These are phyloP conservation scores for Microctonus hyperodae DNA, from an alignment of 2,888 invertebrate species.

Conservation along the genomic window DNA sequence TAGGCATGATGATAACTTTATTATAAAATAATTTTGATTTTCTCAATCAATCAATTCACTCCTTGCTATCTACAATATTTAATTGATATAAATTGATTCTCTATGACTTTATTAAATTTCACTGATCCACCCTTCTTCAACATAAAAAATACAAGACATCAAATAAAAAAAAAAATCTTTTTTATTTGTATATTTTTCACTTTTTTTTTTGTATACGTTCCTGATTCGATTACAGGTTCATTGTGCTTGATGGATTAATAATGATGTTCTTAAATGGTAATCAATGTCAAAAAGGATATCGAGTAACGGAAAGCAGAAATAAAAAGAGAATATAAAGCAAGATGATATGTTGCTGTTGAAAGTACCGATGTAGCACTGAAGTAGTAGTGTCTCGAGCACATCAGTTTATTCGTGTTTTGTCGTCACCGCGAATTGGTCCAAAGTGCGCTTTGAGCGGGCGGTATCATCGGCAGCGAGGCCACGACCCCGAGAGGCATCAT, in stretches of 20 bases:
- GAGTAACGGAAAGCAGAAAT: background rate
- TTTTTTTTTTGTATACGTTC: slow-evolving; percentile 10
- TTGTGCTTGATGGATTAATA: background rate
- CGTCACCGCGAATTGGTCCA: slow-evolving; percentile 55
- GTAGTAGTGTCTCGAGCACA: slow-evolving; percentile 48
- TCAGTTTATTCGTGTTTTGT: slow-evolving; percentile 56
- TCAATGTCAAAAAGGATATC: background rate
- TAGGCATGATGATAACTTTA: slow-evolving; percentile 47
- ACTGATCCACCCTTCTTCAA: background rate
- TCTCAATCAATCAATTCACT: slow-evolving; percentile 23
- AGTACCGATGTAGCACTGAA: slow-evolving; percentile 58
- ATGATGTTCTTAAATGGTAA: background rate
- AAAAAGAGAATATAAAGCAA: slow-evolving; percentile 24
- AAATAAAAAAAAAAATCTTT: slow-evolving; percentile 17
- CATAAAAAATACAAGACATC: background rate
- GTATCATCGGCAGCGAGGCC: slow-evolving; percentile 52
- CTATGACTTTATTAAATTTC: background rate
- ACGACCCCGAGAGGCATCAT: slow-evolving; percentile 48
- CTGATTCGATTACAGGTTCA: slow-evolving; percentile 33
- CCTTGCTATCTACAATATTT: background rate
- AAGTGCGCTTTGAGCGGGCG: slow-evolving; percentile 53
- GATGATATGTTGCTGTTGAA: slow-evolving; percentile 50
- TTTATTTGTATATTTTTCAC: slow-evolving; percentile 15
- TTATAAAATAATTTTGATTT: slow-evolving; percentile 1
- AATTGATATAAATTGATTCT: background rate